These are phyloP conservation scores for Pseudococcus viburni DNA, from an alignment of 2,888 invertebrate genomes.

Conservation along the genomic window DNA sequence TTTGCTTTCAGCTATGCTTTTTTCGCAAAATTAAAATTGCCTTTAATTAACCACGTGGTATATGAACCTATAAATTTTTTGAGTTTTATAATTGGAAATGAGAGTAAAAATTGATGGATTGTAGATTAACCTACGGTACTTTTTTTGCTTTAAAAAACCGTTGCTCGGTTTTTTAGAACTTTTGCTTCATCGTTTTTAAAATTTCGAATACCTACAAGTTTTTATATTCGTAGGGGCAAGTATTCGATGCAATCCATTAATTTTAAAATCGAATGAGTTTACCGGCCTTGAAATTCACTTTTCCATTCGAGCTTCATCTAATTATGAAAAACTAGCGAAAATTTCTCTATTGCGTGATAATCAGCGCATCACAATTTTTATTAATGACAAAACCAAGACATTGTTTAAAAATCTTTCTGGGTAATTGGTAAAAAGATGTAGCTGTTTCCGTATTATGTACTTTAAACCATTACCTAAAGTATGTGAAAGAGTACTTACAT, in stretches of 20 bases:
- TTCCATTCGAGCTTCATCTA: background rate
- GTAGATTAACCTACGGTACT: background rate
- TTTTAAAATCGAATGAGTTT: constrained; percentile 8
- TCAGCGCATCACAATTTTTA: background rate
- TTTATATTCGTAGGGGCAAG: background rate
- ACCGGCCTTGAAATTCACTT: constrained; percentile 1
- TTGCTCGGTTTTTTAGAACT: background rate
- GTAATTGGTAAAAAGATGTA: constrained; percentile 14
- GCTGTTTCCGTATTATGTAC: background rate
- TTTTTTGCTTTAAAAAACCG: background rate
- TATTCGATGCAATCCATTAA: background rate
- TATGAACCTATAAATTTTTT: no score
- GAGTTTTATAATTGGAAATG: background rate
- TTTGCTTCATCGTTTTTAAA: background rate
- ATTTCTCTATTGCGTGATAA: background rate
- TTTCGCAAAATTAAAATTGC: no score
- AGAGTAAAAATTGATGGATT: constrained; percentile 3
- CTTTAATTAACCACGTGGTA: no score
- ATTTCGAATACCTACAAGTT: background rate
- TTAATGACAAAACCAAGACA: background rate
- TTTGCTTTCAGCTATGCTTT: no score
- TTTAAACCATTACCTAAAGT: background rate
- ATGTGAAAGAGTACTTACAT: background rate
- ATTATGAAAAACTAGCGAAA: background rate
- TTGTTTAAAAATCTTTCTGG: background rate